Evolutionary conservation across 1,140 invertebrate species (phyloP).

Genomic region (Thereuonema tuberculata): DNA sequence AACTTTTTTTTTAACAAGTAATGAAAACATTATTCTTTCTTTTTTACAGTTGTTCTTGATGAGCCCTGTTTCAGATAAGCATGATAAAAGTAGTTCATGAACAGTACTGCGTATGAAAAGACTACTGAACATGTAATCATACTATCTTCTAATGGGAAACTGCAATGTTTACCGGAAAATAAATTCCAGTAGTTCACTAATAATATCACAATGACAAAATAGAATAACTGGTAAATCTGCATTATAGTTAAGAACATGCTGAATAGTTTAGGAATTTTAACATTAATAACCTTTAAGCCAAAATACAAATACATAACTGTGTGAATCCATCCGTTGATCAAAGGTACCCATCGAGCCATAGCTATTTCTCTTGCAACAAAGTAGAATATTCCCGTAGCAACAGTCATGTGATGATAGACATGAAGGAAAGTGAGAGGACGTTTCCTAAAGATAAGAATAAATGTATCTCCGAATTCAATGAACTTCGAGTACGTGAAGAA

Average conservation of each 20-base stretch:
- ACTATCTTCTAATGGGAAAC: no score
- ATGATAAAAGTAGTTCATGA: no score
- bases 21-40: no score
- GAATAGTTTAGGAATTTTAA: background rate
- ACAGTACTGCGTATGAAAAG: no score
- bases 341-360: background rate
- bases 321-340: background rate
- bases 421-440: slow-evolving; percentile 44
- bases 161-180: no score
- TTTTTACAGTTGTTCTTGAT: no score
- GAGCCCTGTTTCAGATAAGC: no score
- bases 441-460: slow-evolving; percentile 45
- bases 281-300: background rate
- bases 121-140: no score
- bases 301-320: background rate
- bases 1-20: no score
- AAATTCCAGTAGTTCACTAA: no score
- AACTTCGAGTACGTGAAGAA: slow-evolving; percentile 38
- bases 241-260: background rate
- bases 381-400: background rate
- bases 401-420: slow-evolving; percentile 40
- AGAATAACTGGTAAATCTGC: background rate
- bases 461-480: slow-evolving; percentile 41
- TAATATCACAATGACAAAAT: no score
- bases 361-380: background rate